These are phyloP conservation scores for Callinectes sapidus DNA, from an alignment of 2,888 invertebrate species.

Conservation along the genomic window DNA sequence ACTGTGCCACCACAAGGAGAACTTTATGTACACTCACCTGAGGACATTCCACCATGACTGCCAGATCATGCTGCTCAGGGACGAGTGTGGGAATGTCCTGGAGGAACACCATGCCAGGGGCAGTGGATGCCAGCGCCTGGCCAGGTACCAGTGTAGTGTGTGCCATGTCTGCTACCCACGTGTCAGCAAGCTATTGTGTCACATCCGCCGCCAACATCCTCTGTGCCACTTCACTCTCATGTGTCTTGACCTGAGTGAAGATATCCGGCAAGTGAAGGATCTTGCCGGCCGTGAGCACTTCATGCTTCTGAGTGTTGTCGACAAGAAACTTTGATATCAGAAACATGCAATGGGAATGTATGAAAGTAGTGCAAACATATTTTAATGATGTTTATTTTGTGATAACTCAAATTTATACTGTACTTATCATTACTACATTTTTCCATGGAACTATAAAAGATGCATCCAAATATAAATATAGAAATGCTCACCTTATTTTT, in stretches of 20 bases:
- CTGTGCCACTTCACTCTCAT: constrained; percentile 32
- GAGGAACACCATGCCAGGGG: constrained; percentile 24
- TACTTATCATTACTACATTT: not conserved
- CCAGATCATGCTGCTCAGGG: constrained; percentile 39
- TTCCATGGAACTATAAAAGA: not conserved
- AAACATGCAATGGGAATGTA: not conserved
- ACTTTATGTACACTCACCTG: constrained; percentile 52
- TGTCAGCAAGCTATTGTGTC: constrained; percentile 13
- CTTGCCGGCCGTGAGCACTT: constrained; percentile 24
- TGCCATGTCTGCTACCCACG: constrained; percentile 13
- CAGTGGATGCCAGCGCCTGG: not conserved
- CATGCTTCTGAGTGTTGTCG: constrained; percentile 30
- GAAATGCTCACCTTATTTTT: not conserved
- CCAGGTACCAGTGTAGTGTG: constrained; percentile 49
- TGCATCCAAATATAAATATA: not conserved
- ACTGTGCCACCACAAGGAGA: constrained; percentile 44
- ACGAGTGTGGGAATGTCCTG: not conserved
- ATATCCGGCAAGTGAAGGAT: constrained; percentile 29
- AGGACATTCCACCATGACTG: constrained; percentile 47
- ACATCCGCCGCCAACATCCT: constrained; percentile 44
- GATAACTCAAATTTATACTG: not conserved
- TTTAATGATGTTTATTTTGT: not conserved
- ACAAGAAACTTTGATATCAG: not conserved
- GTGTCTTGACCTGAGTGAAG: constrained; percentile 22
- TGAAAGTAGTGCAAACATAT: not conserved